phyloP scores from a whole-genome alignment of 37 sponge, comb jelly and placozoan species.

The Cliona cf. orientalis region DNA sequence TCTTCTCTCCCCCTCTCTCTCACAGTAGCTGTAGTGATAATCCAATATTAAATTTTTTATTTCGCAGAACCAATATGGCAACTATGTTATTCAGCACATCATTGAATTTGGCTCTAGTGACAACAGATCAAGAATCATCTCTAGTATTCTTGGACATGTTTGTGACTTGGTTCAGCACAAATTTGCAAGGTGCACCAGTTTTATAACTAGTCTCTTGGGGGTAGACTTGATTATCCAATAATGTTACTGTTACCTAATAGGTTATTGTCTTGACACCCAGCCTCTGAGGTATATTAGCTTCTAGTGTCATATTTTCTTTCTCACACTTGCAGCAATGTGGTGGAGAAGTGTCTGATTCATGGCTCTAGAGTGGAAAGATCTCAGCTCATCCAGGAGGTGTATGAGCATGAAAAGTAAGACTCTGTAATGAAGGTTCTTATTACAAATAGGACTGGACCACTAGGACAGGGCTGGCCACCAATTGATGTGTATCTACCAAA shows the following conservation, averaged over 20 bases:
- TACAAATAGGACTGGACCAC: background rate
- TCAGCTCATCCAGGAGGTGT: conserved; percentile 83
- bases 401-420: conserved; percentile 78
- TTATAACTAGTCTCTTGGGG: too few relatives aligned
- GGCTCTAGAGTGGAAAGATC: conserved; percentile 74
- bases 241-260: too few relatives aligned
- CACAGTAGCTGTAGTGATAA: too few relatives aligned
- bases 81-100: conserved; percentile 95
- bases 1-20: too few relatives aligned
- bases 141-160: conserved; percentile 67
- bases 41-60: too few relatives aligned
- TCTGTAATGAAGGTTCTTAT: background rate
- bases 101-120: conserved; percentile 83
- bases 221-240: too few relatives aligned
- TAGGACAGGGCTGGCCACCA: background rate
- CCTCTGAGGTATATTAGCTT: too few relatives aligned
- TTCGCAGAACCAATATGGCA: conserved; percentile 83
- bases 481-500: background rate
- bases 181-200: conserved; percentile 84
- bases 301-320: background rate
- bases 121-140: conserved; percentile 80
- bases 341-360: conserved; percentile 94
- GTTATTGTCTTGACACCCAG: too few relatives aligned
- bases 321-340: conserved; percentile 85
- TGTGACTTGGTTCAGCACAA: conserved; percentile 90